Percentiles rank a stretch among this genome's conserved stretches.
Conservation (phyloP, 2,888 invertebrate species). For the Drosophila algonquin region DNA sequence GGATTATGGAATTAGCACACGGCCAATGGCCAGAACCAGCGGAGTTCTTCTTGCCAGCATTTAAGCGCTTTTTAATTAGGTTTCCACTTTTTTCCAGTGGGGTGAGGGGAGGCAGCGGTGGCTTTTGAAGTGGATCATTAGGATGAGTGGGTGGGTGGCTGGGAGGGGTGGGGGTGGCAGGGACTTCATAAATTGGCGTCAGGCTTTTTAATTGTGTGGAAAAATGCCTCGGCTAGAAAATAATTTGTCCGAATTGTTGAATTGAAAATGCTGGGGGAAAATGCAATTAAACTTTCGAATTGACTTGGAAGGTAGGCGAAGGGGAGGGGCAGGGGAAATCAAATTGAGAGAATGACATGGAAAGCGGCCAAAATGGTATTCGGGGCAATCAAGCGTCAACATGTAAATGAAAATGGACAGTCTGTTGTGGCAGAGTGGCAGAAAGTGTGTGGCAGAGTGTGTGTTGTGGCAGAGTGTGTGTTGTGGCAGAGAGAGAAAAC, state of each 20-base stretch:
- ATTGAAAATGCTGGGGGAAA: slow-evolving; percentile 17
- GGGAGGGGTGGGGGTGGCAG: slow-evolving; percentile 6
- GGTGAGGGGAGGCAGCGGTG: slow-evolving; percentile 8
- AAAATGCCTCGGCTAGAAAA: slow-evolving; percentile 55
- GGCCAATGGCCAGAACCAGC: slow-evolving; percentile 36
- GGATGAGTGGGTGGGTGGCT: slow-evolving; percentile 27
- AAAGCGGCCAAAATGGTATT: slow-evolving; percentile 29
- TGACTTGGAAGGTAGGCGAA: background rate
- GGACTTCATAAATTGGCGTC: slow-evolving; percentile 65
- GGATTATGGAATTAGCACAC: slow-evolving; percentile 78
- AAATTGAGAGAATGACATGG: slow-evolving; percentile 17
- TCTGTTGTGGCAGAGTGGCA: too few relatives aligned
- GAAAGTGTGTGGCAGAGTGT: too few relatives aligned
- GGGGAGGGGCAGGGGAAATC: background rate
- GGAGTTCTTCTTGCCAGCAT: slow-evolving; percentile 45
- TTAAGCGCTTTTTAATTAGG: slow-evolving; percentile 76
- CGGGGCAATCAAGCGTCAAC: slow-evolving; percentile 62
- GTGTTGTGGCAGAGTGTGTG: too few relatives aligned
- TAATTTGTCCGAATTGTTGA: slow-evolving; percentile 9
- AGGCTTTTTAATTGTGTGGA: slow-evolving; percentile 67
- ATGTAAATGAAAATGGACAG: slow-evolving; percentile 70
- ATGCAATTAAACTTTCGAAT: slow-evolving; percentile 62
- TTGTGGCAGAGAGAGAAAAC: slow-evolving; percentile 21
- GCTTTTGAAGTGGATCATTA: slow-evolving; percentile 37
- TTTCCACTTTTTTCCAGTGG: slow-evolving; percentile 41